Evolutionary conservation across 2,113 vertebrate genomes (phyloP).

Genomic region (Nothoprocta perdicaria): DNA sequence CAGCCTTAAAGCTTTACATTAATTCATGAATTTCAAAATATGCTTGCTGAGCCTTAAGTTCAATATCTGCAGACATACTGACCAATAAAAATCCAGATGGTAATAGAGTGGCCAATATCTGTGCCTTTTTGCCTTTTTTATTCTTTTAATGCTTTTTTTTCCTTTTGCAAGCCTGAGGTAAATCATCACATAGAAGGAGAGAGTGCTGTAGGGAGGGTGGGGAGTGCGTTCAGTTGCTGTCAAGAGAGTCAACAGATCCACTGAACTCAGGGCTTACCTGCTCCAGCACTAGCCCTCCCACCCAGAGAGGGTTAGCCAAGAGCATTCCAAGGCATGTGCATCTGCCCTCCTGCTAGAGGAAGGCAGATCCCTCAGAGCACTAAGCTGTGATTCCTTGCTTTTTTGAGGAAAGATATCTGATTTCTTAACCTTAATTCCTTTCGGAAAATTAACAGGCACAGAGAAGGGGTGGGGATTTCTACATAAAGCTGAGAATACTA

Average conservation of each 20-base stretch:
- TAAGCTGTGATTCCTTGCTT: not conserved
- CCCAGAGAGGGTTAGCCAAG: not conserved
- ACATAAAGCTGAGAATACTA: not conserved
- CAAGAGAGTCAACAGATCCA: not conserved
- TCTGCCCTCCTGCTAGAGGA: not conserved
- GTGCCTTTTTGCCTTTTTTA: too few species aligned
- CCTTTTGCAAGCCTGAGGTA: not conserved
- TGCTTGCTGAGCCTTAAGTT: not conserved
- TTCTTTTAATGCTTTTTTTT: not conserved
- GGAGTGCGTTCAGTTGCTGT: not conserved
- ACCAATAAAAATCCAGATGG: not conserved
- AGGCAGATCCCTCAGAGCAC: not conserved
- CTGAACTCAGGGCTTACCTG: not conserved
- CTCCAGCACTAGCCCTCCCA: not conserved
- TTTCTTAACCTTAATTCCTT: not conserved
- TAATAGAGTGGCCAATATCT: rapidly evolving
- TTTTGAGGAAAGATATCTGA: not conserved
- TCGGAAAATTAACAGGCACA: not conserved
- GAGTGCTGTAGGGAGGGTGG: not conserved
- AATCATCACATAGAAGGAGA: rapidly evolving
- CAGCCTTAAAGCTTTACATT: not conserved
- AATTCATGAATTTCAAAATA: not conserved
- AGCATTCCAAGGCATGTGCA: not conserved
- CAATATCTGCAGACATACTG: not conserved
- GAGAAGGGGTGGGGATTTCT: not conserved